Percentiles rank a stretch among this genome's conserved stretches.
phyloP scores from a whole-genome alignment of 2,113 vertebrate genomes.

The Dolichotis patagonum region DNA sequence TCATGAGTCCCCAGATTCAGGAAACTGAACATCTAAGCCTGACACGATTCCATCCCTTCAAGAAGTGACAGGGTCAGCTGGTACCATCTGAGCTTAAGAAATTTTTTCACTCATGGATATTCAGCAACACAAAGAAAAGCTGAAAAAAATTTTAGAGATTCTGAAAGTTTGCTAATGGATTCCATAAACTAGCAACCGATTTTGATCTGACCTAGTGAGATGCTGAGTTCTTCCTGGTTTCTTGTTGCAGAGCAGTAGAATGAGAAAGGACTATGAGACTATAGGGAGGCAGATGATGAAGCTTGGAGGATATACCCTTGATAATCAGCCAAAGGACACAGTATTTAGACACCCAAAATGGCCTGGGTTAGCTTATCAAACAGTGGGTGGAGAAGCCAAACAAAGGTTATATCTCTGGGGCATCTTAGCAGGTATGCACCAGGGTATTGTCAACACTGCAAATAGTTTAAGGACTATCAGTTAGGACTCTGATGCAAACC shows the following conservation, averaged over 20 bases:
- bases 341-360: neutral
- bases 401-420: neutral
- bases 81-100: neutral
- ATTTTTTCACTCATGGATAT: neutral
- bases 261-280: neutral
- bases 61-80: neutral
- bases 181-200: neutral
- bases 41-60: neutral
- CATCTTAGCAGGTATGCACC: neutral
- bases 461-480: neutral
- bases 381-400: neutral
- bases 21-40: neutral
- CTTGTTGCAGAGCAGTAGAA: neutral
- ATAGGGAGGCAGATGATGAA: neutral
- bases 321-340: neutral
- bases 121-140: neutral
- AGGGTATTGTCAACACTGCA: neutral
- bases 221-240: neutral
- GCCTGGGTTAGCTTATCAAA: neutral
- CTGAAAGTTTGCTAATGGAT: neutral
- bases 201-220: neutral
- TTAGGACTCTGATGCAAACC: neutral
- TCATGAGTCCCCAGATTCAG: neutral
- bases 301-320: neutral
- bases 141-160: neutral